A percentile compares a stretch with the other conserved stretches of the same genome.
These are phyloP conservation scores for Netelia inedita DNA, from an alignment of 2,888 invertebrate species.

Conservation along the genomic window DNA sequence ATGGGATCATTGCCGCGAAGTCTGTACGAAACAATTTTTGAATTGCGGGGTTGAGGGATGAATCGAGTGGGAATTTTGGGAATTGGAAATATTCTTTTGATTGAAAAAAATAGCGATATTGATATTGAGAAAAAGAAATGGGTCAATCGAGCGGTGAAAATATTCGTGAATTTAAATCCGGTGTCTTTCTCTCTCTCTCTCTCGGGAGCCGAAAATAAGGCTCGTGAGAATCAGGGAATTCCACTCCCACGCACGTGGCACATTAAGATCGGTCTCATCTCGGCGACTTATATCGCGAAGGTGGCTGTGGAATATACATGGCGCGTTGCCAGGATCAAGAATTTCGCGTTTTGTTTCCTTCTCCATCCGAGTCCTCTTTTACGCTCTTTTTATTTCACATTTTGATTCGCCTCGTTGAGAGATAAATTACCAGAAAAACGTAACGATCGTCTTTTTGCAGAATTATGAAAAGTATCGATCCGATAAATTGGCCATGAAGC, in stretches of 20 bases:
- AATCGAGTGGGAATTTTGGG: too few species aligned
- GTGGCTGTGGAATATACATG: constrained; percentile 52
- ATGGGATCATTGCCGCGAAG: too few species aligned
- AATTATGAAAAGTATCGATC: constrained; percentile 13
- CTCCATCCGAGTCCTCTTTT: constrained; percentile 13
- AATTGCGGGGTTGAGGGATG: too few species aligned
- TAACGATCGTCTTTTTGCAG: constrained; percentile 46
- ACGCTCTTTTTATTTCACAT: constrained; percentile 9
- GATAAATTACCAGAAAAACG: constrained; percentile 44
- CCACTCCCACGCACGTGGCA: constrained; percentile 75
- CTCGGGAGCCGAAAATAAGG: constrained; percentile 73
- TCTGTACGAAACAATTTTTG: too few species aligned
- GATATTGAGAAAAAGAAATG: constrained; percentile 31
- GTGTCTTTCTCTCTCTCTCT: constrained; percentile 10
- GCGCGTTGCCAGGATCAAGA: constrained; percentile 62
- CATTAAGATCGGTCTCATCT: neutral
- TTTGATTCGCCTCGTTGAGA: constrained; percentile 25
- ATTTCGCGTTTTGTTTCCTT: constrained; percentile 27
- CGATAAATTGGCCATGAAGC: too few species aligned
- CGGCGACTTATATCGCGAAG: constrained; percentile 7
- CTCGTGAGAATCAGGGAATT: constrained; percentile 78
- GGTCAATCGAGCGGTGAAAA: constrained; percentile 37
- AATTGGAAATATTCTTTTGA: neutral
- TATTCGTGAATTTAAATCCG: constrained; percentile 5
- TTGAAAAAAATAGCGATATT: neutral